Evolutionary conservation across 1,140 invertebrate species (phyloP).

Genomic region (Eumaeus atala): DNA sequence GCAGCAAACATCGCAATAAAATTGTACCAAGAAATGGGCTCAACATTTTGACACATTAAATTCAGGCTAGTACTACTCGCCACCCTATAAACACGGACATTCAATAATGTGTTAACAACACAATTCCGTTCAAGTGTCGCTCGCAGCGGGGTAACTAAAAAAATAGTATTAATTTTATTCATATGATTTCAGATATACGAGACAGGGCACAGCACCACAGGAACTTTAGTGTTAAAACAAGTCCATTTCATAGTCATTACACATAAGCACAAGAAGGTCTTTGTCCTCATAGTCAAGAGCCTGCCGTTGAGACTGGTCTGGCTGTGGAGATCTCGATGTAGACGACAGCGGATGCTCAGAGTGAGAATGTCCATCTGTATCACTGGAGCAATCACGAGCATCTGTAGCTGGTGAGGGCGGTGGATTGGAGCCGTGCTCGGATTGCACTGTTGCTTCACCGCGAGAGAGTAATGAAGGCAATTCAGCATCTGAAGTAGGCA

Average conservation of each 20-base stretch:
- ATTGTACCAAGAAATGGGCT: too few species aligned
- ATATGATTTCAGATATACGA: neutral
- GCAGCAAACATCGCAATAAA: too few species aligned
- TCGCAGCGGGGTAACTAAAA: neutral
- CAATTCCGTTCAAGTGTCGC: too few species aligned
- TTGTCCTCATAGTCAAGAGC: conserved; percentile 76
- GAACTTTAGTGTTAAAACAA: conserved; percentile 66
- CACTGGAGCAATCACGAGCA: conserved; percentile 81
- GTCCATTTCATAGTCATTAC: conserved; percentile 83
- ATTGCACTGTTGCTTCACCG: conserved; percentile 48
- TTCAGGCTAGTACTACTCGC: too few species aligned
- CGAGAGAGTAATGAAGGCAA: conserved; percentile 55
- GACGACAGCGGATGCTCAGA: conserved; percentile 37
- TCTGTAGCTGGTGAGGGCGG: conserved; percentile 85
- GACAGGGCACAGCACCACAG: conserved; percentile 2
- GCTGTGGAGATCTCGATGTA: conserved; percentile 27
- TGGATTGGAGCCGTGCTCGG: conserved; percentile 78
- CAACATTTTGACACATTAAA: too few species aligned
- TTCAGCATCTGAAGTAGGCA: conserved; percentile 47
- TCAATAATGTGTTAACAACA: too few species aligned
- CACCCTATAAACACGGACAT: too few species aligned
- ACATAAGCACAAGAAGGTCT: conserved; percentile 81
- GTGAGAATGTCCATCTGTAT: conserved; percentile 70
- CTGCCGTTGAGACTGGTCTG: conserved; percentile 32
- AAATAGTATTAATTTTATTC: conserved; percentile 4